Evolutionary conservation across 2,113 vertebrate species (phyloP), one percentile per base, ranked within the genome.

Genomic region (Pachypanchax playfairii): DNA sequence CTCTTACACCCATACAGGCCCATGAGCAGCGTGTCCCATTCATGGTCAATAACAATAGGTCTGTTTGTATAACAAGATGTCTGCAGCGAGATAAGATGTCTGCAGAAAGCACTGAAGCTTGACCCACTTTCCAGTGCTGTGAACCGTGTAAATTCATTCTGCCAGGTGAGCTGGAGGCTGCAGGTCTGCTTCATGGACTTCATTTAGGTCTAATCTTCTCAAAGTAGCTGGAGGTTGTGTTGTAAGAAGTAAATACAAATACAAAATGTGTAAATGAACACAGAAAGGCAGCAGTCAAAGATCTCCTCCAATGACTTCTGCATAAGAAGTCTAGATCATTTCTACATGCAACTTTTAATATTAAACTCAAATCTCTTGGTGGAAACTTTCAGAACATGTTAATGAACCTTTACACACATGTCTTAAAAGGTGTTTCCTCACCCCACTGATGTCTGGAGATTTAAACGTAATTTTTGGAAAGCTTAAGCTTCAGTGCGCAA

Each of bases 61-160:
- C 6, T 77, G 75, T 52, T 76, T 80, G 61, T 84, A 60, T 65
- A 49, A 66, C 21, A 63, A 50, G 25, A 65, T 48, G 75, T 70
- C 58, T 28, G 15, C 46, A 28, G 76, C 35, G 54, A 66, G 55
- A 49, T 38, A 55, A 71, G 52, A 69, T 28, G 55, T 50, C 39
- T 67, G 58, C 65, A 64, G 42, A 63, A 26, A 46, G 62, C 68
- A 50, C 39, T 36, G 26, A 70, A 60, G 74, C 74, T 50, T 81
- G 83, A 83, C 75, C 77, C 64, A 69, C 69, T 83, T 85, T 81
- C 64, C 68, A 80, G 62, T 31, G 62, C 67, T 12, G 18, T 85
- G 73, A 82, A 71, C 54, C 14, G 35, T 63, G 58, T 36, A 65
- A 65, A 78, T 67, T 52, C 36, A 33, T 65, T 59, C 46, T 35